Conservation (phyloP, 1,140 invertebrate species). For the Drosophila jambulina region DNA sequence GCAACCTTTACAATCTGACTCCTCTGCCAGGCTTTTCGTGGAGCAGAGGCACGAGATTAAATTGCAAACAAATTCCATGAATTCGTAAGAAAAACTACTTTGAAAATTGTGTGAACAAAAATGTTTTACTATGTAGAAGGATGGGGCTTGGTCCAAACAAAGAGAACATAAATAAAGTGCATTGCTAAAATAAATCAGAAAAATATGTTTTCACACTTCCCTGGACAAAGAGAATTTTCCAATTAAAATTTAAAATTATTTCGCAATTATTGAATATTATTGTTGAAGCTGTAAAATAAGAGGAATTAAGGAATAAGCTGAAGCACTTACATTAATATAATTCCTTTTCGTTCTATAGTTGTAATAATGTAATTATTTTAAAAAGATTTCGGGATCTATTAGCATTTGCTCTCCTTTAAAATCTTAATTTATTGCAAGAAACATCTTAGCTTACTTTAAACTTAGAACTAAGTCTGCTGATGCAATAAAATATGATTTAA, state of each 20-base stretch:
- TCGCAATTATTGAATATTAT: background rate
- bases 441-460: slow-evolving; percentile 10
- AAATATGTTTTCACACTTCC: slow-evolving; percentile 28
- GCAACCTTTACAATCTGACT: slow-evolving; percentile 17
- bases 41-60: slow-evolving; percentile 4
- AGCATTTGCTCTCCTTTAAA: background rate
- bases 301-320: background rate
- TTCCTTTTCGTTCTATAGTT: background rate
- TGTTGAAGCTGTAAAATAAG: background rate
- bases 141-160: background rate
- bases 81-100: slow-evolving; percentile 22
- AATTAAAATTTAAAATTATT: slow-evolving; percentile 27
- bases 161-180: slow-evolving; percentile 33
- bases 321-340: background rate
- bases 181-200: slow-evolving; percentile 20
- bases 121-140: slow-evolving; percentile 7
- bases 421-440: slow-evolving; percentile 11
- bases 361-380: background rate
- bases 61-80: slow-evolving; percentile 18
- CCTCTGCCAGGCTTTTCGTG: slow-evolving; percentile 1
- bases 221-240: slow-evolving; percentile 8
- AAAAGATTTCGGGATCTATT: no score
- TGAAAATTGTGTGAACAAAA: slow-evolving; percentile 9
- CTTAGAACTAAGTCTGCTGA: slow-evolving; percentile 20
- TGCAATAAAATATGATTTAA: slow-evolving; percentile 27